These are phyloP conservation scores for Prunella strophiata DNA, from an alignment of 2,797 vertebrate species.

Conservation along the genomic window DNA sequence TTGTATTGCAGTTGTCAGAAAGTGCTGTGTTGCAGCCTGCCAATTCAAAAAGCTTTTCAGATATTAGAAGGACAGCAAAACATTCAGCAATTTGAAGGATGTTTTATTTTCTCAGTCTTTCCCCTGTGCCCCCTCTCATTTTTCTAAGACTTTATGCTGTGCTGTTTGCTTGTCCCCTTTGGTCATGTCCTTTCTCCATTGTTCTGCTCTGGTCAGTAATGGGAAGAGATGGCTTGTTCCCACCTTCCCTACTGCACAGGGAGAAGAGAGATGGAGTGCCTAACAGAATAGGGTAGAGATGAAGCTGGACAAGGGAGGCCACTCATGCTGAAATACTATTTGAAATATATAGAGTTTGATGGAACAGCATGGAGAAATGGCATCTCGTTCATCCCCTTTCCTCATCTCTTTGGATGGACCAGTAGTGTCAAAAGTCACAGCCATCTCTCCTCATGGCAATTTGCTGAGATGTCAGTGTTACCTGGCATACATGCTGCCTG, in stretches of 20 bases:
- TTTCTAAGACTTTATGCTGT: background rate
- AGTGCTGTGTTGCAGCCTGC: background rate
- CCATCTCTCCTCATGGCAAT: background rate
- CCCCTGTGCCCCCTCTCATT: background rate
- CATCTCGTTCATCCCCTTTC: background rate
- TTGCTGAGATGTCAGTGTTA: background rate
- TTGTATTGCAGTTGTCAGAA: slow-evolving; percentile 3
- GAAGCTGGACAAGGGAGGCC: background rate
- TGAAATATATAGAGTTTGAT: background rate
- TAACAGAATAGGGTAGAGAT: background rate
- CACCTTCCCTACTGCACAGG: background rate
- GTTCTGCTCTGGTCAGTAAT: background rate
- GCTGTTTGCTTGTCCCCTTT: background rate
- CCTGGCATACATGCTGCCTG: background rate
- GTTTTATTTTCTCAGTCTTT: background rate
- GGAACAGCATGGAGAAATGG: background rate
- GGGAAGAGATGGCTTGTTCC: background rate
- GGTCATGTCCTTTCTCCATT: background rate
- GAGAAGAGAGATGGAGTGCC: background rate
- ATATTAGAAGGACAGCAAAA: slow-evolving; percentile 6
- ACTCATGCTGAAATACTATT: background rate
- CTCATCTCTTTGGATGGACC: background rate
- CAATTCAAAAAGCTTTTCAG: background rate
- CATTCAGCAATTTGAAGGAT: background rate
- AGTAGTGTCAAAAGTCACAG: background rate